phyloP scores from a whole-genome alignment of 2,888 invertebrate species.

The Scaptomyza tumidula region DNA sequence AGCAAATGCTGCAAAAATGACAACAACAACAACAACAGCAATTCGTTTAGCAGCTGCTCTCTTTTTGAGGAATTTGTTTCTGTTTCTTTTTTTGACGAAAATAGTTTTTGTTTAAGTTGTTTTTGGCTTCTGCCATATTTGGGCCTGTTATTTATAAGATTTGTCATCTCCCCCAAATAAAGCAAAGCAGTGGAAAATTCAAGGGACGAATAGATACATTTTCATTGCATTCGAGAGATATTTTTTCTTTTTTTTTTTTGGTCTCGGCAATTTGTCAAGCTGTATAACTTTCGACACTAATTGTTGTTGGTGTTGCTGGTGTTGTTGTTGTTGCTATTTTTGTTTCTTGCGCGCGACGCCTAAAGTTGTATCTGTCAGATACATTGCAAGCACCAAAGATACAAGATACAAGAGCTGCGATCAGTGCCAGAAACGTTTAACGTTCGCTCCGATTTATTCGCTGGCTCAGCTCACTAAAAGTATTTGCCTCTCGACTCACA shows the following conservation, averaged over 20 bases:
- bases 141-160: slow-evolving; percentile 54
- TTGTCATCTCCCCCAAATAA: slow-evolving; percentile 41
- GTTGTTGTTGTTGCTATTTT: slow-evolving; percentile 12
- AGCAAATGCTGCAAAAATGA: slow-evolving; percentile 40
- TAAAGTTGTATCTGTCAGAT: slow-evolving; percentile 12
- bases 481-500: too few relatives aligned
- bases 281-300: slow-evolving; percentile 45
- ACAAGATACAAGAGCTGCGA: slow-evolving; percentile 39
- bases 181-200: slow-evolving; percentile 4
- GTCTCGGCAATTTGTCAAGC: slow-evolving; percentile 41
- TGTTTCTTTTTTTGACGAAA: slow-evolving; percentile 21
- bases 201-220: neutral
- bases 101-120: slow-evolving; percentile 23
- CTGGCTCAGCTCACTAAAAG: slow-evolving; percentile 24
- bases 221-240: neutral
- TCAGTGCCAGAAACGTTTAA: slow-evolving; percentile 70
- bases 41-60: slow-evolving; percentile 23
- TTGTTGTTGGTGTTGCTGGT: slow-evolving; percentile 26
- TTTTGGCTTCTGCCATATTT: slow-evolving; percentile 31
- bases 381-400: slow-evolving; percentile 5
- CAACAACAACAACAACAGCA: neutral
- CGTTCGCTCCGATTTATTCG: slow-evolving; percentile 31
- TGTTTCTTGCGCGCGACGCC: slow-evolving; percentile 12
- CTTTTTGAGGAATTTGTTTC: slow-evolving; percentile 11
- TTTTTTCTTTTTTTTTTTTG: neutral